A percentile compares a stretch with the other conserved stretches of the same genome.
phyloP scores from a whole-genome alignment of 1,140 invertebrate genomes.

The Proctacanthus coquilletti region DNA sequence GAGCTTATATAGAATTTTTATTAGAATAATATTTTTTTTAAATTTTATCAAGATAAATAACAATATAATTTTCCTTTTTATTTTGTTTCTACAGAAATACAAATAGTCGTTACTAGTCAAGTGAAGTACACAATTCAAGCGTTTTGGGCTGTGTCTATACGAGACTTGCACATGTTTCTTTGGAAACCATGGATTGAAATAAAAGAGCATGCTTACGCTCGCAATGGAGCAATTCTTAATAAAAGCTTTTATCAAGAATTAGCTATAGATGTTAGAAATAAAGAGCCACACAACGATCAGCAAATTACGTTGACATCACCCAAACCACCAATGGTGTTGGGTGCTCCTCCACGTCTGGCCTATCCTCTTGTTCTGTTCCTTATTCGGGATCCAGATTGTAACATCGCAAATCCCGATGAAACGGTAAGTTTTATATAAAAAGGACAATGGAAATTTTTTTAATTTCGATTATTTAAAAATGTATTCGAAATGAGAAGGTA shows the following conservation, averaged over 20 bases:
- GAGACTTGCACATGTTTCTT: slow-evolving; percentile 52
- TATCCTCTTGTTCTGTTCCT: slow-evolving; percentile 61
- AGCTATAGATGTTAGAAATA: slow-evolving; percentile 34
- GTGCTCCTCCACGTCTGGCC: slow-evolving; percentile 50
- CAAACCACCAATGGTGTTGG: slow-evolving; percentile 44
- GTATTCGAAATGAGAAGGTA: too few species aligned
- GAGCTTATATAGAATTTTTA: too few species aligned
- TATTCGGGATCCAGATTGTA: slow-evolving; percentile 44
- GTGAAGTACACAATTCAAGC: slow-evolving; percentile 53
- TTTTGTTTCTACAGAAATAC: slow-evolving; percentile 38
- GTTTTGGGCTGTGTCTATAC: slow-evolving; percentile 60
- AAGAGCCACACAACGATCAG: slow-evolving; percentile 46
- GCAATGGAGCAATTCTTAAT: slow-evolving; percentile 37
- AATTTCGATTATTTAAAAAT: too few species aligned
- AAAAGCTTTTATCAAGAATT: slow-evolving; percentile 32
- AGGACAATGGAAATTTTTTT: too few species aligned
- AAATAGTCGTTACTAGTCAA: slow-evolving; percentile 54
- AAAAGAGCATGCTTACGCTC: slow-evolving; percentile 36
- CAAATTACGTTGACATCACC: slow-evolving; percentile 43
- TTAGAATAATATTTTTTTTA: not conserved
- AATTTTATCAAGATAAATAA: too few species aligned
- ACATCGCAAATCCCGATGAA: slow-evolving; percentile 51
- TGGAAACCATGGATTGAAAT: slow-evolving; percentile 53
- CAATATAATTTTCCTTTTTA: not conserved
- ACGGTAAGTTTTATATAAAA: too few species aligned